phyloP scores from a whole-genome alignment of 2,888 invertebrate genomes.

The Lasioglossum oenotherae region DNA sequence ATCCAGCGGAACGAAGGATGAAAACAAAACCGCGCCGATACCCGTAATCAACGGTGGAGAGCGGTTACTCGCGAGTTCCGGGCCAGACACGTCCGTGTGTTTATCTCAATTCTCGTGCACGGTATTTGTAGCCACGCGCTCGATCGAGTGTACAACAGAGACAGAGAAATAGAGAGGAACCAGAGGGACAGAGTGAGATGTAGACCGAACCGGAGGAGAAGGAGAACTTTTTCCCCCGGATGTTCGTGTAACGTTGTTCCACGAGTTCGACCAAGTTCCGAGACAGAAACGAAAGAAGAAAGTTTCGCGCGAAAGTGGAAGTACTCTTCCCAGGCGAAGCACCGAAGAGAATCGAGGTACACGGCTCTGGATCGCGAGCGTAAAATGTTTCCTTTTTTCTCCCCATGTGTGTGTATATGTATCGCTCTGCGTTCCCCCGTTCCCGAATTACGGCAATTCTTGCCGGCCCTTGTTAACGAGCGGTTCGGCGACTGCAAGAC shows the following conservation, averaged over 20 bases:
- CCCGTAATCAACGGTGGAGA: constrained; percentile 36
- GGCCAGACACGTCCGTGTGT: constrained; percentile 31
- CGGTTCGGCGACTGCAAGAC: background rate
- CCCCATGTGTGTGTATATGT: background rate
- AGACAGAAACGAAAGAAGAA: constrained; percentile 47
- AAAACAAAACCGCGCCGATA: constrained; percentile 13
- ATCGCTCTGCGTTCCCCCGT: background rate
- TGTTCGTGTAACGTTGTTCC: constrained; percentile 48
- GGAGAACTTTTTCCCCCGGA: constrained; percentile 28
- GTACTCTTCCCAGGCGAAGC: constrained; percentile 22
- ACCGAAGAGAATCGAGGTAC: constrained; percentile 38
- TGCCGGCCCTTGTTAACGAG: background rate
- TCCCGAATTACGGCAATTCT: constrained; percentile 7
- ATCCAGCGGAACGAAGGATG: background rate
- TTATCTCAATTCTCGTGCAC: constrained; percentile 33
- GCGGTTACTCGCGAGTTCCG: constrained; percentile 10
- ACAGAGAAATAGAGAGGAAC: background rate
- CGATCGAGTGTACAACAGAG: constrained; percentile 2
- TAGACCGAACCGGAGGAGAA: background rate
- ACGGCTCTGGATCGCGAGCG: constrained; percentile 20
- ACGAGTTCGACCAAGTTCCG: constrained; percentile 57
- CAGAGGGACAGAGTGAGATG: no score
- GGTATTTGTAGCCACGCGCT: constrained; percentile 30
- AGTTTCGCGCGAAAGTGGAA: constrained; percentile 46
- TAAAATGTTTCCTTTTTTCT: constrained; percentile 9